Conservation (phyloP, 2,888 invertebrate species). For the Atherix ibis region DNA sequence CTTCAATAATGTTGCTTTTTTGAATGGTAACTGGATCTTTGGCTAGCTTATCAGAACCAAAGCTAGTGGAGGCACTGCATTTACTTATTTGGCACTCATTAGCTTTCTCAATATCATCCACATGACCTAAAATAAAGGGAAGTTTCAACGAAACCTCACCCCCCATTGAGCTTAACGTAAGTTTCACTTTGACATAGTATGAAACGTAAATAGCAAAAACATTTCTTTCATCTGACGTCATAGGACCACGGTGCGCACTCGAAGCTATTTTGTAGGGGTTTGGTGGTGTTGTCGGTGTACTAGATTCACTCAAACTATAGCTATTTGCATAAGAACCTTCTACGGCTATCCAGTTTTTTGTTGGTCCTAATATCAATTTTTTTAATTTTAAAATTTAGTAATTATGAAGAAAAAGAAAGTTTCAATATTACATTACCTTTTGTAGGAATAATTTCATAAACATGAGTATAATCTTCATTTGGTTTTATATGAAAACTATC, state of each 20-base stretch:
- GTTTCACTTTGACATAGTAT: constrained; percentile 71
- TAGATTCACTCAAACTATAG: constrained; percentile 10
- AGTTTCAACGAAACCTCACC: constrained; percentile 59
- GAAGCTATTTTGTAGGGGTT: constrained; percentile 17
- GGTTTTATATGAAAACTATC: constrained; percentile 48
- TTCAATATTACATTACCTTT: no score
- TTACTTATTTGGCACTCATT: background rate
- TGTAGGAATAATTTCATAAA: constrained; percentile 48
- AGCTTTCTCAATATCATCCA: constrained; percentile 11
- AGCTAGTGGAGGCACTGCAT: background rate
- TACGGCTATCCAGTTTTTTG: constrained; percentile 74
- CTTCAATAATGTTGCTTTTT: constrained; percentile 10
- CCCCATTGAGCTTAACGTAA: constrained; percentile 58
- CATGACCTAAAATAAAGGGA: constrained; percentile 58
- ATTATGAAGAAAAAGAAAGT: no score
- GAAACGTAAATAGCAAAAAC: constrained; percentile 77
- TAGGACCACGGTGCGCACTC: constrained; percentile 17
- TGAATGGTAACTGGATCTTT: background rate
- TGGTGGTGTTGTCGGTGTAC: constrained; percentile 2
- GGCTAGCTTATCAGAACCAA: no score
- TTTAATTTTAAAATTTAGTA: no score
- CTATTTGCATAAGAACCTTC: constrained; percentile 62
- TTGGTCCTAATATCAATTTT: constrained; percentile 49
- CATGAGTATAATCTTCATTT: constrained; percentile 42
- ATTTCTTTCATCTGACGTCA: constrained; percentile 33